Evolutionary conservation across 2,797 vertebrate species (phyloP).

Genomic region (Hypotaenidia okinawae): DNA sequence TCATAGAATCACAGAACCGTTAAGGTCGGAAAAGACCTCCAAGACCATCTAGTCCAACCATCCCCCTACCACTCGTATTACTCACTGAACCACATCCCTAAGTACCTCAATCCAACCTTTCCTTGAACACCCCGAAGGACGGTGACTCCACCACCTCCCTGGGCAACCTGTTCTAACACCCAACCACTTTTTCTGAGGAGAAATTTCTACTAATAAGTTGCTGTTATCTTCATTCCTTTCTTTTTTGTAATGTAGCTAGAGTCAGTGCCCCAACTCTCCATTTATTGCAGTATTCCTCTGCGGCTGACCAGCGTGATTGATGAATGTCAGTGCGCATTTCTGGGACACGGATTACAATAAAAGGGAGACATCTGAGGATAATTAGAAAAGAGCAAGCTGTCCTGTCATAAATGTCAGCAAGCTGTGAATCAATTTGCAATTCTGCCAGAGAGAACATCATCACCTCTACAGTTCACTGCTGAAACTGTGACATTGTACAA

Average conservation of each 20-base stretch:
- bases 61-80: too few relatives aligned
- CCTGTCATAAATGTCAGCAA: constrained; percentile 24
- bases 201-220: too few relatives aligned
- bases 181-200: too few relatives aligned
- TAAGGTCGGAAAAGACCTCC: too few relatives aligned
- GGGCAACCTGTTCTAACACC: too few relatives aligned
- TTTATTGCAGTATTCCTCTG: not conserved
- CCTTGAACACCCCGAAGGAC: too few relatives aligned
- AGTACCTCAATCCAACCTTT: too few relatives aligned
- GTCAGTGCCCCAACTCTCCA: not conserved
- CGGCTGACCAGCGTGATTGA: not conserved
- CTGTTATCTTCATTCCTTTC: not conserved
- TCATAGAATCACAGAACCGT: too few relatives aligned
- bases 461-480: not conserved
- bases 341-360: not conserved
- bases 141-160: too few relatives aligned
- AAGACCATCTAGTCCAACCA: too few relatives aligned
- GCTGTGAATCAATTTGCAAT: not conserved
- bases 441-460: not conserved
- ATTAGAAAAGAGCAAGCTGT: constrained; percentile 34
- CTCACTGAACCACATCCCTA: too few relatives aligned
- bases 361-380: not conserved
- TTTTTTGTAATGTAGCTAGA: not conserved
- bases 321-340: not conserved
- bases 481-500: not conserved